Base-by-base conservation (phyloP, 2,888 invertebrate genomes). In the Hemistola chrysoprasaria region DNA sequence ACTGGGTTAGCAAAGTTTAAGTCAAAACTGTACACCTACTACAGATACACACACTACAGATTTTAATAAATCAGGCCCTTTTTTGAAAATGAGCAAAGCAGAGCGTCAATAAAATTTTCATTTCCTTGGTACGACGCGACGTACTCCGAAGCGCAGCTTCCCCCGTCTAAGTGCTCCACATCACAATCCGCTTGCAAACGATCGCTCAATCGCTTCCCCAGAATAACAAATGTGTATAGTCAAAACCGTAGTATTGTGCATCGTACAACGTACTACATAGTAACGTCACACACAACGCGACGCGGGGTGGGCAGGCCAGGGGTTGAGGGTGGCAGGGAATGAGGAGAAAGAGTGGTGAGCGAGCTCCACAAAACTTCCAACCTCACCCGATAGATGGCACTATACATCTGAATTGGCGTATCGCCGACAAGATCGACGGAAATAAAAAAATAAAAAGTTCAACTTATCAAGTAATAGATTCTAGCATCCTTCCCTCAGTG, bases 331-430 rank as follows among this genome's bases (percentile, higher is more conserved):
- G 32, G 6, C 6, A 35, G 27, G 8, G 16, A 16, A 22, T 34
- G 25, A 6, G 46, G 35, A 40, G 6, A 27, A 6, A 3, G 22
- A 34, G 21, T 29, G 35, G 40, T 25, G 24, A 26, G 26, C 22
- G 22, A 10, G 16, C 33, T 22, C 33, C 39, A 40, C 33, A 45
- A 54, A 48, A 55, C 57, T 56, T 60, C 55, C 53, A 60, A 54
- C 53, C 54, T 53, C 50, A 58, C 56, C 65, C 78, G 65, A 75
- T 79, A 84, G 84, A 82, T 83, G 84, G 81, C 82, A 73, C 59
- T 59, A 45, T 56, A 58, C 70, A 75, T 76, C 78, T 71, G 73
- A 78, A 82, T 72, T 74, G 74, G 67, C 80, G 75, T 71, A 80
- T 74, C 55, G 67, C 71, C 67, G 70, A 73, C 65, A 71, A 65